Evolutionary conservation across 1,140 invertebrate species (phyloP).

Genomic region (Eriosoma lanigerum): DNA sequence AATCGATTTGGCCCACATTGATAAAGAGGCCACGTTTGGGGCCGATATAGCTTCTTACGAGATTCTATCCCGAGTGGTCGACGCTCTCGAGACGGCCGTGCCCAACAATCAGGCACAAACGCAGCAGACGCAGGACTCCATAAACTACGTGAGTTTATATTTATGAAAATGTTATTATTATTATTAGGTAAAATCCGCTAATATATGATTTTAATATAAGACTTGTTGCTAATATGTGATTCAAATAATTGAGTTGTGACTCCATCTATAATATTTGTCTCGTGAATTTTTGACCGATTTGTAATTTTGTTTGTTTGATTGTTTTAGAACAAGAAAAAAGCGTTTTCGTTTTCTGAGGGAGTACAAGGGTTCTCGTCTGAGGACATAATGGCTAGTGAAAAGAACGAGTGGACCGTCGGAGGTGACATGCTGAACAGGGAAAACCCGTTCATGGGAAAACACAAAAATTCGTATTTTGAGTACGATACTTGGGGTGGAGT

Average conservation of each 20-base stretch:
- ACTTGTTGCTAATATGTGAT: too few relatives aligned
- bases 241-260: too few relatives aligned
- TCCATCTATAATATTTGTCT: too few relatives aligned
- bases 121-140: constrained; percentile 58
- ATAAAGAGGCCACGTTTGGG: constrained; percentile 73
- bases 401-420: constrained; percentile 61
- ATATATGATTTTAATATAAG: too few relatives aligned
- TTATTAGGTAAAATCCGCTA: too few relatives aligned
- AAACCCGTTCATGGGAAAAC: constrained; percentile 57
- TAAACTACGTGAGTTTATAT: constrained; percentile 36
- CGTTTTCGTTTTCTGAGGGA: constrained; percentile 57
- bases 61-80: constrained; percentile 72
- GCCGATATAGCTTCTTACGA: constrained; percentile 69
- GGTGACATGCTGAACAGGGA: constrained; percentile 56
- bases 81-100: constrained; percentile 64
- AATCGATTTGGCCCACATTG: constrained; percentile 70
- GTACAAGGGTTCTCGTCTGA: constrained; percentile 69
- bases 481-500: constrained; percentile 71
- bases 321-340: constrained; percentile 22
- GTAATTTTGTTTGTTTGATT: too few relatives aligned
- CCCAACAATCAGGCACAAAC: not conserved
- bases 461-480: constrained; percentile 62
- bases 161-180: too few relatives aligned
- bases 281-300: too few relatives aligned
- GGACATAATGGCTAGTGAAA: constrained; percentile 69